Conservation (phyloP, 2,113 vertebrate species). For the Erpornis zantholeuca region DNA sequence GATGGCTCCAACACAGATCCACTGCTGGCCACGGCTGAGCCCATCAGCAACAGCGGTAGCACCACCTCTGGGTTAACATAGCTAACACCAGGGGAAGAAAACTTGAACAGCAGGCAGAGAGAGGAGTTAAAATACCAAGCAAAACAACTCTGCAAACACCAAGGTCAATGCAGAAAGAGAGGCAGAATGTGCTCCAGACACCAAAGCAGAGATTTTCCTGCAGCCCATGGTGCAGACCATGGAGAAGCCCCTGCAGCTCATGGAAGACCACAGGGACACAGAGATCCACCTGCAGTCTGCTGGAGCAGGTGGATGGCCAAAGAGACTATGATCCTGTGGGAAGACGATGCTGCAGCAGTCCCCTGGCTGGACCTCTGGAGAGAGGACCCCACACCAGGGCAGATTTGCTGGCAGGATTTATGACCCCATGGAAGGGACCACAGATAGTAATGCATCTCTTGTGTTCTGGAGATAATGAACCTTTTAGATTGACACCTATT, state of each 20-base stretch:
- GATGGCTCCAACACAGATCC: not conserved
- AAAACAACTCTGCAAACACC: not conserved
- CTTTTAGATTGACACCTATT: not conserved
- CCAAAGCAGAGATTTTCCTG: not conserved
- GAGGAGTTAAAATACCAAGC: not conserved
- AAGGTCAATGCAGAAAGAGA: not conserved
- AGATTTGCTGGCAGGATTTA: not conserved
- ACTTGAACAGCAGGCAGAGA: not conserved
- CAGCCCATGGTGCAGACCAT: not conserved
- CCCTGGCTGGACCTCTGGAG: not conserved
- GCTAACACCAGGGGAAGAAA: not conserved
- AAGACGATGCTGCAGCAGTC: not conserved
- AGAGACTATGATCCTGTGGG: not conserved
- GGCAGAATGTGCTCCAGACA: fast-evolving
- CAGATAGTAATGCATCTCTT: no score
- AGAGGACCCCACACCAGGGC: not conserved
- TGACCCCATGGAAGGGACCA: not conserved
- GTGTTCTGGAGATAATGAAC: not conserved
- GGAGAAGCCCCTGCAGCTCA: not conserved
- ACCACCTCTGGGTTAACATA: not conserved
- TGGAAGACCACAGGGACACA: fast-evolving
- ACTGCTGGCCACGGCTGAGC: not conserved
- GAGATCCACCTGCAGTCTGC: not conserved
- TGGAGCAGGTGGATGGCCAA: not conserved
- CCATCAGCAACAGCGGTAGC: no score